Evolutionary conservation across 2,888 invertebrate species (phyloP), one percentile per base, ranked within the genome.

Genomic region (Cryptosula pallasiana): DNA sequence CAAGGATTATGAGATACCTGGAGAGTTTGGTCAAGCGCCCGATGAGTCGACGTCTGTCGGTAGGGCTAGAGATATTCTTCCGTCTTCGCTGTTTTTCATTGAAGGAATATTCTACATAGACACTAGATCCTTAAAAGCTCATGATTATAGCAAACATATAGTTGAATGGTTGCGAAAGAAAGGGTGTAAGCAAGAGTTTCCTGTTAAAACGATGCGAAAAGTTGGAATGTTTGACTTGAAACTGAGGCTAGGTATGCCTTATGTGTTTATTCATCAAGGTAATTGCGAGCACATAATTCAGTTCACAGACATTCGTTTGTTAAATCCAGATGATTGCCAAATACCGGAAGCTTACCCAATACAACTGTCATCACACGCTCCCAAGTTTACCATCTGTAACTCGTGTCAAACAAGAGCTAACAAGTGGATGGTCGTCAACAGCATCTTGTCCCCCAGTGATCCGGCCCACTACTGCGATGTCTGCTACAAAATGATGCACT

Each of bases 261-360:
- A 90, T 88, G 88, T 97, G 0, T 97, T 92, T 86, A 88, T 91
- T 74, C 97, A 97, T 86, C 93, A 94, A 83, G 95, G 94, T 9
- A 88, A 90, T 80, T 97, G 96, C 85, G 95, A 97, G 85, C 97
- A 97, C 85, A 82, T 95, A 1, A 88, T 96, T 79, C 87, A 90
- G 0, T 90, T 96, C 82, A 90, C 91, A 0, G 92, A 93, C 81
- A 87, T 91, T 0, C 90, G 88, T 88, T 29, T 70, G 16, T n/a
- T 70, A n/a, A 23, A 70, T 29, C 13, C 35, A 23, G 70, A 70
- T 23, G 70, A 70, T 29, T 70, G 70, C 25, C 55, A 54, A 45
- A 25, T 27, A 16, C 70, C 23, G n/a, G 2, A n/a, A 23, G 36
- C 35, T 5, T 70, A 70, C 23, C 70, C 70, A 13, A 23, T 70